Base-by-base conservation (phyloP, 2,797 vertebrate genomes). In the Myripristis murdjan region DNA sequence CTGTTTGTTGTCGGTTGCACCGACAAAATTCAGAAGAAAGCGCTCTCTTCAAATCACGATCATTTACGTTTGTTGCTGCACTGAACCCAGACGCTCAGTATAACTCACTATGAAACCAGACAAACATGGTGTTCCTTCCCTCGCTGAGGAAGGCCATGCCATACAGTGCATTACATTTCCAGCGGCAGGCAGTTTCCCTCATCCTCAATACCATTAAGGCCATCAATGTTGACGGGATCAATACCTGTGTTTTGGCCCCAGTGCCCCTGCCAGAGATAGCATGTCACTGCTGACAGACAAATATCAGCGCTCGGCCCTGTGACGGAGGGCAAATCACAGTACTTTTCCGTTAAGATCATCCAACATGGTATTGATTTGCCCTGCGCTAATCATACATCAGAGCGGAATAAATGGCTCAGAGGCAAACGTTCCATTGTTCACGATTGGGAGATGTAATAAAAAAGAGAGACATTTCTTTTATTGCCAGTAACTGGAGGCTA, bases 221-320 rank as follows among this genome's bases (percentile, higher is more conserved):
- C 96, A 98, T 98, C 98, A 98, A 95, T 84, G 93, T 95, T 97
- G 97, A 98, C 96, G 96, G 97, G 96, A 98, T 99, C 98, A 95
- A 98, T 99, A 97, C 93, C 92, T 95, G 93, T 97, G 97, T 97
- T 98, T 97, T 96, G 96, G 97, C 96, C 96, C 93, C 93, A 94
- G 95, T 96, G 90, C 96, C 95, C 96, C 95, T 95, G 93, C 95
- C 93, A 97, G 96, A 97, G 96, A 97, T 96, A 96, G 96, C 95
- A 96, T 97, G 97, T 97, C 98, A 97, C 95, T 94, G 94, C 95
- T 97, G 97, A 98, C 94, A 97, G 97, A 99, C 97, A 97, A 97
- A 98, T 97, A 97, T 97, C 97, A 98, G 96, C 96, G 95, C 96
- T 96, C 70, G 70, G 81, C 82, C 73, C 78, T 70, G 85, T 88